Evolutionary conservation across 2,888 invertebrate species (phyloP), one percentile per base, ranked within the genome.

Genomic region (Ochlodes sylvanus): DNA sequence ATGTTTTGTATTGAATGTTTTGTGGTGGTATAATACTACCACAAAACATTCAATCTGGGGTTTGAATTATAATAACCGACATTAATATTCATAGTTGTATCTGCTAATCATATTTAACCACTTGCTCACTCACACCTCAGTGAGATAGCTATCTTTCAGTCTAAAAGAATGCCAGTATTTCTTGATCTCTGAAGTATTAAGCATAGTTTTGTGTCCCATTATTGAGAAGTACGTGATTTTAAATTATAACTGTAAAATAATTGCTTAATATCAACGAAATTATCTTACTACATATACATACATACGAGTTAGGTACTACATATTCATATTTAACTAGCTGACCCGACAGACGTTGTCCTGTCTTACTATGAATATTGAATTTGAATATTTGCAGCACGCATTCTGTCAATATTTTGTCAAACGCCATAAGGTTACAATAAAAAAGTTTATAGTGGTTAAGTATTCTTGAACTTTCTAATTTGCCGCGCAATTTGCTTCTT

Each of bases 71-170:
- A 58, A 58, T 58, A 15, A 58, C 27, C 7, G 7, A 14, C n/a
- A 17, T 44, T 58, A 58, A 44, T 58, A 58, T 58, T 58, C 58
- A 14, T 44, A 58, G 42, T 7, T 44, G 55, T 63, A 32, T 54
- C 56, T 19, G 50, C 32, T 56, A 56, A 64, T 64, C 55, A 56
- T 64, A 64, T 56, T 64, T 64, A 44, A 50, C 56, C 19, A 64
- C 56, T 63, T 42, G 44, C 55, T 56, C 34, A 56, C 63, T 64
- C 44, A 64, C 63, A 56, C 63, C 63, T 64, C 15, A 10, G 17
- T 15, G 44, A 64, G 34, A 64, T 64, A 44, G 55, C 63, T 56
- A 64, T 64, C 63, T 32, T 56, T 44, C 42, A 34, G 14, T 47
- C 34, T 47, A 32, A 44, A 19, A 58, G 10, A 10, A n/a, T 6